phyloP scores from a whole-genome alignment of 1,140 invertebrate species.

The Aporrectodea caliginosa region DNA sequence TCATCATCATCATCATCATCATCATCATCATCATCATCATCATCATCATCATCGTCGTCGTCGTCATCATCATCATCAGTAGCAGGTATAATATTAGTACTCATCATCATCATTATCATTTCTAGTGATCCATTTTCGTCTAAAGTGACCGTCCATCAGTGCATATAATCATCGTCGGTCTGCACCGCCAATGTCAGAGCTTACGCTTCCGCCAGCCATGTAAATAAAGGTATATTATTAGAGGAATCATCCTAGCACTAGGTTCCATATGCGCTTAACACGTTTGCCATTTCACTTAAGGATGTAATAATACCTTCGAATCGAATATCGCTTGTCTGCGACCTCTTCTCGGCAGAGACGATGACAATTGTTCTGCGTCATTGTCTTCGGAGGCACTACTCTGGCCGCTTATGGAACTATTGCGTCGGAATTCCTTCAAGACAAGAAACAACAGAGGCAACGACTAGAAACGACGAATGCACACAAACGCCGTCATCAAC shows the following conservation, averaged over 20 bases:
- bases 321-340: slow-evolving; percentile 51
- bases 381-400: slow-evolving; percentile 38
- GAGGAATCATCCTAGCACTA: no score
- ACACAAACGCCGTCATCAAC: no score
- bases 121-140: no score
- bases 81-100: no score
- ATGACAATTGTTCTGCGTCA: slow-evolving; percentile 41
- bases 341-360: slow-evolving; percentile 44
- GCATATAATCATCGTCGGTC: no score
- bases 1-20: slow-evolving; percentile 7
- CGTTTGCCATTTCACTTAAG: no score
- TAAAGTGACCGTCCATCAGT: no score
- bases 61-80: slow-evolving; percentile 1
- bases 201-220: no score
- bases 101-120: no score
- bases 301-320: slow-evolving; percentile 52
- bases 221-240: no score
- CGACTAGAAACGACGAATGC: neutral
- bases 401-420: slow-evolving; percentile 1
- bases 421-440: neutral
- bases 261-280: no score
- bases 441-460: neutral
- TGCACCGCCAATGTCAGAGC: no score
- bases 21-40: slow-evolving; percentile 4
- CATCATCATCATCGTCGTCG: slow-evolving; percentile 12